phyloP scores from a whole-genome alignment of 2,113 vertebrate species.

The Calyptomena viridis region DNA sequence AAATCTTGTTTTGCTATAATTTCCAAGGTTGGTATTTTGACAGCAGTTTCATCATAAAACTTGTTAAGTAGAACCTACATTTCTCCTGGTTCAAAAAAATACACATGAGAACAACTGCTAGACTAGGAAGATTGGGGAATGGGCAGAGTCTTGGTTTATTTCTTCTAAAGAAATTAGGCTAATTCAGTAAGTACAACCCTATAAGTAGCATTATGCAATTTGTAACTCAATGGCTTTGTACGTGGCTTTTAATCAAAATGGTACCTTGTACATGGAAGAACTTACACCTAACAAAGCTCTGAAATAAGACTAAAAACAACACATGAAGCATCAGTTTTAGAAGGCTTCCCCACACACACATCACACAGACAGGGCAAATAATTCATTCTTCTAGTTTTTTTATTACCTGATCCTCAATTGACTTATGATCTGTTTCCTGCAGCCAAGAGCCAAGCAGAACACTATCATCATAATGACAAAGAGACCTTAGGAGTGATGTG shows the following conservation, averaged over 20 bases:
- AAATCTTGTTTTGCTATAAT: neutral
- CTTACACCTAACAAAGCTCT: neutral
- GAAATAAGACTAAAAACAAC: neutral
- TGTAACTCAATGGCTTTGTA: neutral
- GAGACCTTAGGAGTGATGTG: slow-evolving; percentile 93
- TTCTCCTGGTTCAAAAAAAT: neutral
- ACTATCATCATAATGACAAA: slow-evolving; percentile 98
- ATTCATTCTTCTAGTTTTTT: neutral
- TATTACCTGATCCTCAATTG: slow-evolving; percentile 95
- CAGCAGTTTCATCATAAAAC: neutral
- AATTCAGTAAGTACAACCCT: neutral
- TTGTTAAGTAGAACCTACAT: neutral
- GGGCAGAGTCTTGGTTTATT: neutral
- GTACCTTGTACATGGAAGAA: neutral
- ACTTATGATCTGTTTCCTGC: slow-evolving; percentile 98
- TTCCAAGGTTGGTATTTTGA: neutral
- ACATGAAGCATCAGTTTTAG: neutral
- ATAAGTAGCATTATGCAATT: neutral
- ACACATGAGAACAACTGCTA: neutral
- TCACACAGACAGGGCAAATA: neutral
- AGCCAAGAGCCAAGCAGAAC: slow-evolving; percentile 99
- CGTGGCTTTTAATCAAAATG: neutral
- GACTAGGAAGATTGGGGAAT: rapidly evolving
- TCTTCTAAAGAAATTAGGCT: neutral
- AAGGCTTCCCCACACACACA: neutral